phyloP scores from a whole-genome alignment of 1,140 invertebrate genomes.

The Atta colombica region DNA sequence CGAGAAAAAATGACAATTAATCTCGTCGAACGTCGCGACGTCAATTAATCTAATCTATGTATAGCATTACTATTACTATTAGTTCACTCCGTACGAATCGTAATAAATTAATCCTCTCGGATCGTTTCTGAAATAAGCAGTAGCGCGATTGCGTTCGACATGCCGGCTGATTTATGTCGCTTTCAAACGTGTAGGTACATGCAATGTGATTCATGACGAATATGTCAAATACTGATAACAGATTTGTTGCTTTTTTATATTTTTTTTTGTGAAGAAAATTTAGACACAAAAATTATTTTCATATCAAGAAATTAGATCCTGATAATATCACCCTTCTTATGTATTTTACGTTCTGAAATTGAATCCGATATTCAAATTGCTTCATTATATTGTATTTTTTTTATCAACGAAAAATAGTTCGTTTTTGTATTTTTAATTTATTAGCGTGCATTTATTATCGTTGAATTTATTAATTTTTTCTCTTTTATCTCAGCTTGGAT shows the following conservation, averaged over 20 bases:
- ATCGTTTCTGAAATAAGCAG: slow-evolving; percentile 43
- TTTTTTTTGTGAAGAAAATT: not conserved
- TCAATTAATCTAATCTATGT: slow-evolving; percentile 80
- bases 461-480: too few species aligned
- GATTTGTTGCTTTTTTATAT: slow-evolving; percentile 1
- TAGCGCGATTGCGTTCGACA: slow-evolving; percentile 33
- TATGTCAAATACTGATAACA: slow-evolving; percentile 9
- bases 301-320: too few species aligned
- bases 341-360: too few species aligned
- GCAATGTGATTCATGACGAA: slow-evolving; percentile 11
- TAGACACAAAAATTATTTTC: too few species aligned
- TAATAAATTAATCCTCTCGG: slow-evolving; percentile 40
- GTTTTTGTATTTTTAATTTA: too few species aligned
- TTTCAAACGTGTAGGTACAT: not conserved
- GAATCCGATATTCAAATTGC: too few species aligned
- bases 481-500: too few species aligned
- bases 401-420: too few species aligned
- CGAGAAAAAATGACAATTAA: slow-evolving; percentile 76
- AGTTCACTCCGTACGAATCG: slow-evolving; percentile 60
- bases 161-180: slow-evolving; percentile 56
- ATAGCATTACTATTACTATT: slow-evolving; percentile 83
- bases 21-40: slow-evolving; percentile 72
- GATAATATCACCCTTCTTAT: too few species aligned
- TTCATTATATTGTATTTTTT: too few species aligned
- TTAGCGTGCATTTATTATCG: too few species aligned